phyloP scores from a whole-genome alignment of 2,113 vertebrate species.

The Hippocampus comes region DNA sequence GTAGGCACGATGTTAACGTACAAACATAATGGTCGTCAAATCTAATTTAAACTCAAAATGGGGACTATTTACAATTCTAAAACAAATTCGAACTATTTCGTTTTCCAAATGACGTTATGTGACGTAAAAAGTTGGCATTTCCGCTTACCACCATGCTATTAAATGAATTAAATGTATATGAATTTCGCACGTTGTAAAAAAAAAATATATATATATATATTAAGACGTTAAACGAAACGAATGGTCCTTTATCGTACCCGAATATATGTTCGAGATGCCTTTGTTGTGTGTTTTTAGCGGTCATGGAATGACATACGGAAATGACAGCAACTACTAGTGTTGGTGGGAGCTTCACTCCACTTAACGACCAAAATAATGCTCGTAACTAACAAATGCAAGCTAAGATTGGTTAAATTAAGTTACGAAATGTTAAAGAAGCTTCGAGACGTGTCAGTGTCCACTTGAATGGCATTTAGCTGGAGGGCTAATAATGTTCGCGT shows the following conservation, averaged over 20 bases:
- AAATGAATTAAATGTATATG: neutral
- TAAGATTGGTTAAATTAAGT: neutral
- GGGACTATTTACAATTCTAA: neutral
- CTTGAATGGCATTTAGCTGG: neutral
- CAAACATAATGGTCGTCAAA: neutral
- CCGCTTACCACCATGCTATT: neutral
- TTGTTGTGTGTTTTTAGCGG: neutral
- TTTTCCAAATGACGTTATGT: neutral
- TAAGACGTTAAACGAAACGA: neutral
- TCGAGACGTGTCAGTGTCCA: neutral
- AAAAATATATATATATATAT: too few relatives aligned
- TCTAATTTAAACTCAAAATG: neutral
- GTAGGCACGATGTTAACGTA: too few relatives aligned
- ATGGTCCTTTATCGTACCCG: neutral
- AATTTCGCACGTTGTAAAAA: neutral
- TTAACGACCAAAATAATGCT: neutral
- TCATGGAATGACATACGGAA: neutral
- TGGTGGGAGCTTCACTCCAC: too few relatives aligned
- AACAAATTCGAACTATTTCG: neutral
- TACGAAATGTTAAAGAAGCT: neutral
- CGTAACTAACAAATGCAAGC: neutral
- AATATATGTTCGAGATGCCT: neutral
- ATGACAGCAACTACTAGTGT: neutral
- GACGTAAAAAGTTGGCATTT: neutral
- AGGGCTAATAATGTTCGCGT: neutral